phyloP scores from a whole-genome alignment of 2,797 vertebrate species.

The Nasua narica region DNA sequence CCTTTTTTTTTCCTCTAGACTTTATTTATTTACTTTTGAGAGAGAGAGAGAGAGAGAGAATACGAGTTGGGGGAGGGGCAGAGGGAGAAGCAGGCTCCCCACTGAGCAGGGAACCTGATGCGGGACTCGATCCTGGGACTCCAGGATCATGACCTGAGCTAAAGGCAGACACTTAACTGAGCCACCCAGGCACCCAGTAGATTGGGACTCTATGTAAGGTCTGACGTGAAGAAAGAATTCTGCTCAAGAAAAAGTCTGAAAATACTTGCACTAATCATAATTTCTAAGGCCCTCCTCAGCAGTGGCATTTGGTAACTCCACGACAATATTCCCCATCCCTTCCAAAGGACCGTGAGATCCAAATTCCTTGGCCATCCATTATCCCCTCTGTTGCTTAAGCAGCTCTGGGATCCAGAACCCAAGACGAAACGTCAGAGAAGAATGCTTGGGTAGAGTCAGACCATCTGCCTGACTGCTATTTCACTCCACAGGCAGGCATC shows the following conservation, averaged over 20 bases:
- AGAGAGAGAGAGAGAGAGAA: background rate
- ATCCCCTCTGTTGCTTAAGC: conserved; percentile 33
- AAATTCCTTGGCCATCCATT: conserved; percentile 24
- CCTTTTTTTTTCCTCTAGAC: background rate
- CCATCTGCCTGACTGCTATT: conserved; percentile 76
- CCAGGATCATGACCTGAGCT: background rate
- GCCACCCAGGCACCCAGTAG: background rate
- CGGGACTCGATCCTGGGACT: background rate
- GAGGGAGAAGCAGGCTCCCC: background rate
- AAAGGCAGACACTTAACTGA: background rate
- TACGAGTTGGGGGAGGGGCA: background rate
- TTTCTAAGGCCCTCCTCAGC: background rate
- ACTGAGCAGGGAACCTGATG: background rate
- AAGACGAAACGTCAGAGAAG: conserved; percentile 69
- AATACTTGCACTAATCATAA: background rate
- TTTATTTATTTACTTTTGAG: background rate
- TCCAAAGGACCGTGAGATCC: conserved; percentile 16
- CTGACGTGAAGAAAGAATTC: conserved; percentile 36
- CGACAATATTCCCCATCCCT: background rate
- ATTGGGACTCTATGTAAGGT: background rate
- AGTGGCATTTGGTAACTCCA: background rate
- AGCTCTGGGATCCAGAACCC: conserved; percentile 65
- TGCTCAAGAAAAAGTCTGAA: conserved; percentile 3
- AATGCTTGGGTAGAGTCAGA: conserved; percentile 60
- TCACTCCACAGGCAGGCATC: conserved; percentile 73